Percentiles rank a stretch among this genome's conserved stretches.
Evolutionary conservation across 1,140 invertebrate species (phyloP).

Genomic region (Zophobas atratus): DNA sequence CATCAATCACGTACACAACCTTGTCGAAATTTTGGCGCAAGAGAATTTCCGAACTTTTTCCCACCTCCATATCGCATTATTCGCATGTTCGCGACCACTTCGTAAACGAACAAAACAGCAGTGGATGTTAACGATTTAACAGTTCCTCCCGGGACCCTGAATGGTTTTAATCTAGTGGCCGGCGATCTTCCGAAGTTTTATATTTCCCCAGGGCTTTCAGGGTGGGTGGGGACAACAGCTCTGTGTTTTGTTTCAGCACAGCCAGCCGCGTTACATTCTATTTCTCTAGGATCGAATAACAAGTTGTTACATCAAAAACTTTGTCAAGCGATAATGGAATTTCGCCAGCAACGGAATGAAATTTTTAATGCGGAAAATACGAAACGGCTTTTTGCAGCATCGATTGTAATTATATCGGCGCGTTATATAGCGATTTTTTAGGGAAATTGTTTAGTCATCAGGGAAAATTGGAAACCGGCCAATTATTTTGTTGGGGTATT

Average conservation of each 20-base stretch:
- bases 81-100: slow-evolving; percentile 10
- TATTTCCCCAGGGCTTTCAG: slow-evolving; percentile 52
- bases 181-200: slow-evolving; percentile 55
- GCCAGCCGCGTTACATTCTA: slow-evolving; percentile 18
- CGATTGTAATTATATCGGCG: not conserved
- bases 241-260: slow-evolving; percentile 43
- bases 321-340: slow-evolving; percentile 34
- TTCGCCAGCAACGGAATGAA: not conserved
- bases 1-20: too few relatives aligned
- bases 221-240: slow-evolving; percentile 47
- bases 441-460: slow-evolving; percentile 37
- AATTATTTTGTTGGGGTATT: slow-evolving; percentile 36
- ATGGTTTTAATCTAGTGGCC: slow-evolving; percentile 55
- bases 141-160: slow-evolving; percentile 51
- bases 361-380: slow-evolving; percentile 21
- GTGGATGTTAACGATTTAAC: slow-evolving; percentile 55
- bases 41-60: too few relatives aligned
- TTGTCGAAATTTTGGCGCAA: too few relatives aligned
- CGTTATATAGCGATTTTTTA: slow-evolving; percentile 8
- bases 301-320: slow-evolving; percentile 46
- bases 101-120: not conserved
- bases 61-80: too few relatives aligned
- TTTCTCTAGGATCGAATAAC: slow-evolving; percentile 41
- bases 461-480: slow-evolving; percentile 37
- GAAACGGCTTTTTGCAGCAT: not conserved